Base-by-base conservation (phyloP, 2,797 vertebrate species). In the Poeciliopsis turneri region DNA sequence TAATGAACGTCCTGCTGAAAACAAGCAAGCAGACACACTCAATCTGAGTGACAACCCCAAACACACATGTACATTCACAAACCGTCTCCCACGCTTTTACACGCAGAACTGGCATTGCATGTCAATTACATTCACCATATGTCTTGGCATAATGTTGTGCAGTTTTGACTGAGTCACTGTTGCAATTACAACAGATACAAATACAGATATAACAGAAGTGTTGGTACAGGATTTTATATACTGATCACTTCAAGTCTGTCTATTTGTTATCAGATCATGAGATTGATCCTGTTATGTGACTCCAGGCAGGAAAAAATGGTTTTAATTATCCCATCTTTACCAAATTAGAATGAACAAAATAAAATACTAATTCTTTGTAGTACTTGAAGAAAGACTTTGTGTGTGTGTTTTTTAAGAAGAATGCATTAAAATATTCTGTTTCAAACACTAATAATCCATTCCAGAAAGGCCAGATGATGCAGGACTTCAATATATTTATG, bases 61-160 rank as follows among this genome's bases (percentile, higher is more conserved):
- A 45, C 78, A 81, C 78, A 82, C 57, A 55, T 53, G 3, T 66
- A 75, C 70, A 75, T 18, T 71, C 82, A 83, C 74, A 79, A 77
- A 82, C 23, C 39, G 41, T 53, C 47, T 28, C 80, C 77, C 83
- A 86, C 83, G 16, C 81, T 76, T 57, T 76, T 74, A 72, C 78
- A 76, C 76, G 74, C 85, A 85, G 77, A 51, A 25, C 85, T 90
- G 83, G 72, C 76, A 77, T 23, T 33, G 59, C 81, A 70, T 33
- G 30, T 75, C 89, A 79, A 88, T 86, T 85, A 72, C 79, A 87
- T 84, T 84, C 80, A 90, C 84, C 87, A 89, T 89, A 88, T 92
- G 90, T 87, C 82, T 89, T 86, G 86, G 84, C 82, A 82, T 80
- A 89, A 87, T 86, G 81, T 78, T 82, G 78, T 83, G 81, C 84